Base-by-base conservation (phyloP, 2,113 vertebrate genomes). In the Brachypteracias leptosomus region DNA sequence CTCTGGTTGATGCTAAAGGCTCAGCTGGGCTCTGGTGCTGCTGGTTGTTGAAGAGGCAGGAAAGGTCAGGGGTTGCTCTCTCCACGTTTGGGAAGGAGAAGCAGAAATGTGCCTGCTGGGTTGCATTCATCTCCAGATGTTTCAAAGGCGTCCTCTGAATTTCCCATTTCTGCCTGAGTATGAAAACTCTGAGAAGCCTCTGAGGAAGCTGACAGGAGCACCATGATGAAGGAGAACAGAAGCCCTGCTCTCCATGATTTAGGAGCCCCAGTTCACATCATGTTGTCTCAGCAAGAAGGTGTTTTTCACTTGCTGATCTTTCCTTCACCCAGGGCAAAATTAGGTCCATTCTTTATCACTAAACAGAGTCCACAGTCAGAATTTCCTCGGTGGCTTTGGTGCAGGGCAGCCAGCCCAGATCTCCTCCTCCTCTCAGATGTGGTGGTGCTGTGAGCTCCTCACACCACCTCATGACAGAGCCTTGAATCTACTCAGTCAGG, bases 391-490 rank as follows among this genome's bases (percentile, higher is more conserved):
- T 85, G 93, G 40, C 26, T 82, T 67, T 61, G 52, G 29, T 42
- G 49, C 26, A 49, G 84, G 51, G n/a, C 55, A 46, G 49, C 49
- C 67, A 80, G 68, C 38, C 7, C 29, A 66, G 89, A 17, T 40
- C 49, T 70, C 38, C 5, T 19, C 80, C 62, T 28, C 59, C 35
- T 59, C 33, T 71, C 66, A 79, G 62, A 54, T 26, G 67, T 52
- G 7, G 1, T 13, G 13, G 13, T n/a, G n/a, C 70, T 29, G 2
- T 4, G 21, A 40, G 52, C 58, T 85, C 44, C 67, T 81, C 3
- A 1, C 0, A 0, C 63, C 2, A 0, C 2, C 1, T 40, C 2
- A 0, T 73, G 59, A 13, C 17, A 16, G n/a, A 57, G 73, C 38
- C 3, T 26, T 29, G 55, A 21, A 67, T 36, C 38, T 21, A 59